These are phyloP conservation scores for Dendrocopos noguchii DNA, from an alignment of 2,113 vertebrate genomes.

Conservation along the genomic window DNA sequence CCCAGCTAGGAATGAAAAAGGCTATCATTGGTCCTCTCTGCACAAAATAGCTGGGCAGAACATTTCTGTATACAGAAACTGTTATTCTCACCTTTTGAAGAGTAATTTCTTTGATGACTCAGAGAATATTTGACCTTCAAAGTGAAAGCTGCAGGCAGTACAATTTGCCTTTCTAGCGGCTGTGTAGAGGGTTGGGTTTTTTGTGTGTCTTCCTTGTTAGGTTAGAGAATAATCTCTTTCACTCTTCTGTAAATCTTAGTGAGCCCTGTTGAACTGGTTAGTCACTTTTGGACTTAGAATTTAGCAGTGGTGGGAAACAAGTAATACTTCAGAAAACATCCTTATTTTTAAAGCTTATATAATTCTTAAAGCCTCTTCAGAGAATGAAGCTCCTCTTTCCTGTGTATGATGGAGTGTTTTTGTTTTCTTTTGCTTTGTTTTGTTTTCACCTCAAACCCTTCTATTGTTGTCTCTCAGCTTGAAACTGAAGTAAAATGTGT, in stretches of 20 bases:
- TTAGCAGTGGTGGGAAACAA: neutral
- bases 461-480: neutral
- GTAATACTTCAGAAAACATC: neutral
- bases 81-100: conserved; percentile 59
- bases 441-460: neutral
- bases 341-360: neutral
- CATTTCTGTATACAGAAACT: conserved; percentile 19
- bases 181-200: neutral
- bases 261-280: neutral
- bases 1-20: conserved; percentile 45
- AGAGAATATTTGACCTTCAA: conserved; percentile 59
- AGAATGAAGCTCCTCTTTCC: neutral
- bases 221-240: conserved; percentile 7
- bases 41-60: conserved; percentile 56
- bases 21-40: conserved; percentile 44
- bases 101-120: conserved; percentile 46
- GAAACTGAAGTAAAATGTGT: neutral
- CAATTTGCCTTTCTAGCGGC: conserved; percentile 18
- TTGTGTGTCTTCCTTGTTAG: neutral
- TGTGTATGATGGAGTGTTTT: neutral
- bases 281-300: neutral
- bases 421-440: too few relatives aligned
- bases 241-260: neutral
- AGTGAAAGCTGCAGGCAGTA: conserved; percentile 48
- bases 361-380: neutral